A percentile compares a stretch with the other conserved stretches of the same genome.
Conservation (phyloP, 2,888 invertebrate species). For the Caenorhabditis imperialis region DNA sequence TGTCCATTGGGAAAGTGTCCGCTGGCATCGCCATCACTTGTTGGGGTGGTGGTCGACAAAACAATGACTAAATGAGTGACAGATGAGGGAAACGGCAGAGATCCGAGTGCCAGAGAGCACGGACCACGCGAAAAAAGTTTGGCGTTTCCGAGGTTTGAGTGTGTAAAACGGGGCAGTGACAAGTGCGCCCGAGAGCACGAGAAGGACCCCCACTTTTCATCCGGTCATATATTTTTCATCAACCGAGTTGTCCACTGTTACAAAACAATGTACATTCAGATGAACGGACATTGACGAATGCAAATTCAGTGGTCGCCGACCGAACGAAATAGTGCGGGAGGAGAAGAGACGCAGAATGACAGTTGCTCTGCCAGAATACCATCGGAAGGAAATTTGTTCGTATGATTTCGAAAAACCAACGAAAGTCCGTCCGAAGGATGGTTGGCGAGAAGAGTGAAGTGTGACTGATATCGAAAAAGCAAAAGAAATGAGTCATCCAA, state of each 20-base stretch:
- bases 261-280: conserved; percentile 29
- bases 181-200: conserved; percentile 31
- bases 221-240: conserved; percentile 51
- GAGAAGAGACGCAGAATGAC: conserved; percentile 22
- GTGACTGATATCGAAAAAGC: conserved; percentile 26
- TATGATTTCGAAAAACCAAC: conserved; percentile 10
- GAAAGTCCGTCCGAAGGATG: background rate
- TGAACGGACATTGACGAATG: conserved; percentile 22
- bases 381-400: no score
- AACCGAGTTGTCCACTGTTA: conserved; percentile 11
- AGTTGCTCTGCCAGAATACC: conserved; percentile 16
- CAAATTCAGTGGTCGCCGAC: conserved; percentile 31
- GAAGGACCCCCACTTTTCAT: conserved; percentile 19
- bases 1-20: background rate
- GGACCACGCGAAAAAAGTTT: conserved; percentile 32
- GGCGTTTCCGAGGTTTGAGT: conserved; percentile 49
- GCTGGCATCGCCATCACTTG: background rate
- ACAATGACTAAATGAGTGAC: conserved; percentile 46
- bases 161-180: conserved; percentile 45
- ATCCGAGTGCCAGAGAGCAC: conserved; percentile 9
- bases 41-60: conserved; percentile 12
- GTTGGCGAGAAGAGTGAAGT: conserved; percentile 1
- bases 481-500: conserved; percentile 27
- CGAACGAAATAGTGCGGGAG: conserved; percentile 7
- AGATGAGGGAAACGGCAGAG: conserved; percentile 30